Conservation (phyloP, 2,888 invertebrate species). For the Cetonia aurata region DNA sequence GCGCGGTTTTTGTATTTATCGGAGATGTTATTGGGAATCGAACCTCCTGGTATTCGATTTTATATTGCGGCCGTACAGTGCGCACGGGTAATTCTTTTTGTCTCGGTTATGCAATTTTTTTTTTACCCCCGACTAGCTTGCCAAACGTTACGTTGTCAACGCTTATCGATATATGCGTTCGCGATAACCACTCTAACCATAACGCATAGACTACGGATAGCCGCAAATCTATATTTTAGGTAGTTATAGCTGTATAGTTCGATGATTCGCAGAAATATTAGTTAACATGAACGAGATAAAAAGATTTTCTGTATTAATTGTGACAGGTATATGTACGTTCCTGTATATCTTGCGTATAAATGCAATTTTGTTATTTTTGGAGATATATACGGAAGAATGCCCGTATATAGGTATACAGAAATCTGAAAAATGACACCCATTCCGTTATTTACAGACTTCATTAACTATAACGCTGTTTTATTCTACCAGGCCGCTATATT, state of each 20-base stretch:
- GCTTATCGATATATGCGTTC: not conserved
- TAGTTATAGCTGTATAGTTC: no score
- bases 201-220: no score
- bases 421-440: conserved; percentile 52
- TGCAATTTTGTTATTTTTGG: not conserved
- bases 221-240: no score
- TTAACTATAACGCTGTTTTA: conserved; percentile 62
- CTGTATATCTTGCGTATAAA: no score
- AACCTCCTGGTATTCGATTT: conserved; percentile 43
- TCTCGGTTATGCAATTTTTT: conserved; percentile 6
- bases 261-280: no score
- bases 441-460: conserved; percentile 62
- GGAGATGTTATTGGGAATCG: conserved; percentile 41
- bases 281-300: no score
- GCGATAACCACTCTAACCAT: no score
- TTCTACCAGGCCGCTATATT: conserved; percentile 61
- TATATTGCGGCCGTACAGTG: conserved; percentile 33
- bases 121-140: not conserved
- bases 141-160: not conserved
- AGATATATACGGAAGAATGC: not conserved
- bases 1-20: conserved; percentile 41
- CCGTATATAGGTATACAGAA: conserved; percentile 17
- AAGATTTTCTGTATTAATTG: no score
- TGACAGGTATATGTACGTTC: no score
- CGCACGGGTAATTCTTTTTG: conserved; percentile 12